Evolutionary conservation across 2,888 invertebrate genomes (phyloP).

Genomic region (Marasmarcha lunaedactyla): DNA sequence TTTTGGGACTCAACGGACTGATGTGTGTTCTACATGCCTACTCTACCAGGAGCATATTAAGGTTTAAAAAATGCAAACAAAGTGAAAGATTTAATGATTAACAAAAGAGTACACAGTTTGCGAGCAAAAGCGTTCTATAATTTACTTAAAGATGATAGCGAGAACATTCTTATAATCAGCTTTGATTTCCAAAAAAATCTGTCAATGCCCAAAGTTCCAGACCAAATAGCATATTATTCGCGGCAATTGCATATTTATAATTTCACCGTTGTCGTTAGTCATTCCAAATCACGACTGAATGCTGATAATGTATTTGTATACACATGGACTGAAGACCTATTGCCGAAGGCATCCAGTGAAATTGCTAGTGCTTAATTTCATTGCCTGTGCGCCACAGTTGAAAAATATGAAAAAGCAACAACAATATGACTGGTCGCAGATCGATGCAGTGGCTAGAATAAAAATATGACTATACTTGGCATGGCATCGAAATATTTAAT

Average conservation of each 20-base stretch:
- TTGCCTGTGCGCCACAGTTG: constrained; percentile 10
- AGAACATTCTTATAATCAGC: no score
- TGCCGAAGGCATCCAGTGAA: constrained; percentile 15
- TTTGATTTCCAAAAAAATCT: no score
- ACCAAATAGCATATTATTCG: no score
- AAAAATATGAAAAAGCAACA: constrained; percentile 11
- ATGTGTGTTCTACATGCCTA: no score
- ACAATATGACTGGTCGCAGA: constrained; percentile 15
- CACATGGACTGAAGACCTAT: constrained; percentile 15
- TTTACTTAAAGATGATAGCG: no score
- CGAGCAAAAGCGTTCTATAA: no score
- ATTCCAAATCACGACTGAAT: constrained; percentile 7
- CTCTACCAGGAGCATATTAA: no score
- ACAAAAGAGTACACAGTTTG: no score
- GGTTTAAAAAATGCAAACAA: no score
- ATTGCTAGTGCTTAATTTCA: constrained; percentile 14
- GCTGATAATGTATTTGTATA: constrained; percentile 13
- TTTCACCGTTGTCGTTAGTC: constrained; percentile 6
- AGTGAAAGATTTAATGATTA: no score
- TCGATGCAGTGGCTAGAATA: constrained; percentile 18
- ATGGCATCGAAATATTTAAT: constrained; percentile 20
- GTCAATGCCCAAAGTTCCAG: no score
- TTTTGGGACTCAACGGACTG: no score
- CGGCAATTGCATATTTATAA: constrained; percentile 8
- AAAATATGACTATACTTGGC: constrained; percentile 17